Evolutionary conservation across 2,113 vertebrate species (phyloP).

Genomic region (Ranitomeya imitator): DNA sequence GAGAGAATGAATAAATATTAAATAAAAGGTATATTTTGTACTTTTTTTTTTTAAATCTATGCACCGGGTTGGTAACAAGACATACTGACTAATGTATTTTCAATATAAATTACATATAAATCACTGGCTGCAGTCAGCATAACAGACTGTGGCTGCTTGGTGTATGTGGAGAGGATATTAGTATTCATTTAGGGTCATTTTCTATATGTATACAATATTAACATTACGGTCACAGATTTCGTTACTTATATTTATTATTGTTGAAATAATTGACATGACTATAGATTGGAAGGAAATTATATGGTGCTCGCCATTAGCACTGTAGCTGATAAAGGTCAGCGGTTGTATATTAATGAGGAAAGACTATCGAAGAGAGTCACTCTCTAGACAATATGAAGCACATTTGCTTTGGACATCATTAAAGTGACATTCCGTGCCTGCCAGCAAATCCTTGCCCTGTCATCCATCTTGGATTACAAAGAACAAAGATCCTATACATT

Average conservation of each 20-base stretch:
- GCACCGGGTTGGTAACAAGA: not conserved
- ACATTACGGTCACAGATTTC: not conserved
- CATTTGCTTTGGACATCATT: constrained; percentile 45
- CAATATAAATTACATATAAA: not conserved
- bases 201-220: not conserved
- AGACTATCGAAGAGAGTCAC: constrained; percentile 18
- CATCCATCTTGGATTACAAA: constrained; percentile 8
- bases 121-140: not conserved
- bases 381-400: not conserved
- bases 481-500: not conserved
- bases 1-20: not conserved
- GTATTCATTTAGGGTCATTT: not conserved
- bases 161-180: not conserved
- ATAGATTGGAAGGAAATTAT: constrained; percentile 24
- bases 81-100: not conserved
- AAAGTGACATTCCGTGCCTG: constrained; percentile 21
- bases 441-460: constrained; percentile 12
- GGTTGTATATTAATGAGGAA: constrained; percentile 42
- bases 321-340: constrained; percentile 48
- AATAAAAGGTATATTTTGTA: not conserved
- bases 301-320: constrained; percentile 19
- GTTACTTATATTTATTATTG: constrained; percentile 25
- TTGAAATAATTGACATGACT: constrained; percentile 18
- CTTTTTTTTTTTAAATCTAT: not conserved
- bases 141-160: not conserved